Base-by-base conservation (phyloP, 2,888 invertebrate genomes). In the Drosophila peninsularis region DNA sequence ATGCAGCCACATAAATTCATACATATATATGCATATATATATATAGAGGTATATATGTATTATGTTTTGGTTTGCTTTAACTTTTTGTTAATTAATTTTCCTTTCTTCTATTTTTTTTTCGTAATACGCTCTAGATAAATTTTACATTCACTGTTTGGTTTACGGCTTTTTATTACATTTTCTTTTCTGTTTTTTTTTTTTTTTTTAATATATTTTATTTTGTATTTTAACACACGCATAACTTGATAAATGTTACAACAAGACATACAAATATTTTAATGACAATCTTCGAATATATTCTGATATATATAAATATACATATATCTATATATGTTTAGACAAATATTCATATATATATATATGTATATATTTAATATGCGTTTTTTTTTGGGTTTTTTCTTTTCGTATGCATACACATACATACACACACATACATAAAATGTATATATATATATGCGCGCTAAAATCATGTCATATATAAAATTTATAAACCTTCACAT, bases 141-240 rank as follows among this genome's bases (percentile, higher is more conserved):
- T 49, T 62, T 75, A 44, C n/a, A 62, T 56, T 52, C 24, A 52
- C 60, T n/a, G 54, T 71, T 75, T 76, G 62, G 76, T 76, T 75
- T 55, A 44, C 19, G 71, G 77, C 45, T 54, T 69, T 69, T 73
- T 44, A 44, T 56, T 55, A 68, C 27, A 39, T 34, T 34, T 27
- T 11, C 45, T 45, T 45, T 45, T 14, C n/a, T 17, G 10, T 30
- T 21, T 47, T 52, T 42, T 24, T 39, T 56, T 56, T 32, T 34
- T 30, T 37, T 30, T 24, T 13, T n/a, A n/a, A 32, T 19, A 36
- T 36, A 24, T 52, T 36, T 21, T 52, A 11, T 21, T 27, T 52
- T 41, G 34, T 42, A 21, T 37, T 34, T 65, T 52, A 42, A 58
- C 41, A 75, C 58, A 57, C 27, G 47, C 37, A 55, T 68, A 63